These are phyloP conservation scores for Dendroctonus ponderosae DNA, from an alignment of 1,140 invertebrate genomes.

Conservation along the genomic window DNA sequence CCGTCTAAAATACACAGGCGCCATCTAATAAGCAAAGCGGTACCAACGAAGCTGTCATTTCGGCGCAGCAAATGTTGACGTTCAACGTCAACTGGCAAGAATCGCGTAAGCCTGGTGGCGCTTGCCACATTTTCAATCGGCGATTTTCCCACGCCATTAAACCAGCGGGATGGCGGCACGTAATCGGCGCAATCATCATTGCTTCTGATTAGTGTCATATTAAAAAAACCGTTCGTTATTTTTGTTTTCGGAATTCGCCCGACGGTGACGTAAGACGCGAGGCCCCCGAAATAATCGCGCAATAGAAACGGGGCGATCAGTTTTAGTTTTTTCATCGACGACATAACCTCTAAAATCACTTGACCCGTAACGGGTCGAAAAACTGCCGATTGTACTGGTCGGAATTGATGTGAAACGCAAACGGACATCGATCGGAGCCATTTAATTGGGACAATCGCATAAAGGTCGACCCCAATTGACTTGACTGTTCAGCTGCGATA, in stretches of 20 bases:
- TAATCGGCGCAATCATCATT: conserved; percentile 17
- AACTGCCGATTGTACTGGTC: no score
- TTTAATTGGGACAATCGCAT: no score
- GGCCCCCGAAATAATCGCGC: background rate
- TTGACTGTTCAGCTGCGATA: no score
- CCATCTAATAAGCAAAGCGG: no score
- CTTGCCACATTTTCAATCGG: conserved; percentile 6
- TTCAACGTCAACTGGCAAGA: no score
- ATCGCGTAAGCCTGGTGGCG: background rate
- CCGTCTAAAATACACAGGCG: no score
- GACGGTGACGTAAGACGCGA: no score
- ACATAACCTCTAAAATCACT: background rate
- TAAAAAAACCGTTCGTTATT: conserved; percentile 10
- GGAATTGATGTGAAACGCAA: no score
- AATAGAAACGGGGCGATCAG: background rate
- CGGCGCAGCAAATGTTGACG: no score
- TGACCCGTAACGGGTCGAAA: background rate
- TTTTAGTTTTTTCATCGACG: conserved; percentile 2
- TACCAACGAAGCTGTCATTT: no score
- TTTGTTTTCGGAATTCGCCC: conserved; percentile 1
- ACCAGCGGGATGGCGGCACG: conserved; percentile 6
- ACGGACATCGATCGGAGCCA: no score
- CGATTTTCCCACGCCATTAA: conserved; percentile 30
- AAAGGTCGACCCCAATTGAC: no score
- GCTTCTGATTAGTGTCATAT: conserved; percentile 17